A percentile compares a stretch with the other conserved stretches of the same genome.
phyloP scores from a whole-genome alignment of 2,888 invertebrate genomes.

The Acleris emargana region DNA sequence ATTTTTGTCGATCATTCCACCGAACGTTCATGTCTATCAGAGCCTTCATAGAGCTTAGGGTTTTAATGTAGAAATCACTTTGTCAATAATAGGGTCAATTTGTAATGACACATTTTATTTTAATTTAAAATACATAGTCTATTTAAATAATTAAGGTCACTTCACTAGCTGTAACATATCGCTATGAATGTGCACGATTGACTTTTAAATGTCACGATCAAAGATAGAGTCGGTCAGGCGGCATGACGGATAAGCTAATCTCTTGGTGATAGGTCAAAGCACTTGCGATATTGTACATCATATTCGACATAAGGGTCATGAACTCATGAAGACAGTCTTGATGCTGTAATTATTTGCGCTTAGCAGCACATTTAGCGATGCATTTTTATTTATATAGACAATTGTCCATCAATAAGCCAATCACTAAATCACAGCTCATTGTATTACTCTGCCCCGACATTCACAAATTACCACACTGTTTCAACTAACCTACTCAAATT shows the following conservation, averaged over 20 bases:
- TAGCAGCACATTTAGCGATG: too few relatives aligned
- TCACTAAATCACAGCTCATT: too few relatives aligned
- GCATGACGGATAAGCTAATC: conserved; percentile 13
- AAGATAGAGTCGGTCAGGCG: conserved; percentile 9
- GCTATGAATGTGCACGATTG: conserved; percentile 8
- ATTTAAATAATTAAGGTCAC: conserved; percentile 21
- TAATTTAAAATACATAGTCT: not conserved
- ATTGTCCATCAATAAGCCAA: too few relatives aligned
- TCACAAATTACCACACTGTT: not conserved
- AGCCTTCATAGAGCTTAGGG: too few relatives aligned
- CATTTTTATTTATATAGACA: too few relatives aligned
- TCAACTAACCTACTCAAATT: conserved; percentile 9
- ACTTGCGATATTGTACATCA: conserved; percentile 1
- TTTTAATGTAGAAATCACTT: too few relatives aligned
- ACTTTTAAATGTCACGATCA: conserved; percentile 27
- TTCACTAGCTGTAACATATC: conserved; percentile 20
- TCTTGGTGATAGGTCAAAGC: conserved; percentile 21
- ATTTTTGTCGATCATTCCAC: too few relatives aligned
- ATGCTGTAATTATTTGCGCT: too few relatives aligned
- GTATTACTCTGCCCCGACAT: not conserved
- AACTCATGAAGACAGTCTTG: not conserved
- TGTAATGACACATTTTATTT: too few relatives aligned
- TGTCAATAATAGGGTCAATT: not conserved
- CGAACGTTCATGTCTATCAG: too few relatives aligned
- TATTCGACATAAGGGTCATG: not conserved